Percentiles rank a stretch among this genome's conserved stretches.
These are phyloP conservation scores for Metellina segmentata DNA, from an alignment of 2,888 invertebrate genomes.

Conservation along the genomic window DNA sequence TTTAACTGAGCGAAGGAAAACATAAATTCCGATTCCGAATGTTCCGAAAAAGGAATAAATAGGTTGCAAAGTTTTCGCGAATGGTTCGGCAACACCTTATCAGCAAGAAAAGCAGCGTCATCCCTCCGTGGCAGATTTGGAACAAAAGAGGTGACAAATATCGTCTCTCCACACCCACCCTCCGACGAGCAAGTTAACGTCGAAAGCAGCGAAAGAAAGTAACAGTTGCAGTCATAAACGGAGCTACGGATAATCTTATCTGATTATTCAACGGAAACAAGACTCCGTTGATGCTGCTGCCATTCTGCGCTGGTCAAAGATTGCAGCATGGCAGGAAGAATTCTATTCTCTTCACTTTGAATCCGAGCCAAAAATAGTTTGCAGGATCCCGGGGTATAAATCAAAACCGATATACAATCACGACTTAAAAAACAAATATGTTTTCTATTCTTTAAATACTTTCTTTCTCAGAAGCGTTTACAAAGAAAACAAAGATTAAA, in stretches of 20 bases:
- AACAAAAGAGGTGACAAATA: conserved; percentile 43
- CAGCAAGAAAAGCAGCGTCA: conserved; percentile 11
- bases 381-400: not conserved
- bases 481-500: not conserved
- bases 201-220: conserved; percentile 1
- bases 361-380: not conserved
- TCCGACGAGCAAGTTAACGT: not conserved
- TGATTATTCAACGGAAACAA: conserved; percentile 45
- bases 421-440: not conserved
- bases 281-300: not conserved
- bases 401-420: not conserved
- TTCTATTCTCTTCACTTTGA: not conserved
- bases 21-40: conserved; percentile 46
- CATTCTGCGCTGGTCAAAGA: not conserved
- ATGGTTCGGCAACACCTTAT: conserved; percentile 45
- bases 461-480: not conserved
- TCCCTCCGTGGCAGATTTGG: not conserved
- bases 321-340: not conserved
- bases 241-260: conserved; percentile 46
- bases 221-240: conserved; percentile 39
- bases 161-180: not conserved
- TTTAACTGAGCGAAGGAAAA: conserved; percentile 46
- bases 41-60: conserved; percentile 17
- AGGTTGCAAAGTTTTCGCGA: conserved; percentile 12
- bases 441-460: not conserved